phyloP scores from a whole-genome alignment of 2,797 vertebrate genomes.

The Vireo griseus region DNA sequence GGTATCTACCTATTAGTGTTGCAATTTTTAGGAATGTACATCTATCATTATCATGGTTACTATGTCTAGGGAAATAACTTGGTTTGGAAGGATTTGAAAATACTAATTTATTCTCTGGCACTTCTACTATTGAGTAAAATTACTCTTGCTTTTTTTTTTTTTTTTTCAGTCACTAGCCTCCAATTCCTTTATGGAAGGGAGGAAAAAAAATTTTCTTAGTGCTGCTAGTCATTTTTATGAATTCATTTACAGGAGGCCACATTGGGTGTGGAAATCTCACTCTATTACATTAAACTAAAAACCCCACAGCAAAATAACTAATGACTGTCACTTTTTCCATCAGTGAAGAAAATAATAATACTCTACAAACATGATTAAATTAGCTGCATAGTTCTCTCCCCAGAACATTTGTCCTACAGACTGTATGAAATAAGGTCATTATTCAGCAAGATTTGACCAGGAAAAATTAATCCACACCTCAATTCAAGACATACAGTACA shows the following conservation, averaged over 20 bases:
- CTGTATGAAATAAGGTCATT: constrained; percentile 63
- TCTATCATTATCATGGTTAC: constrained; percentile 39
- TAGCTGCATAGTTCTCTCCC: constrained; percentile 46
- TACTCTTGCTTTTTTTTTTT: background rate
- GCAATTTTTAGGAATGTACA: constrained; percentile 48
- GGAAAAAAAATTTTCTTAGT: constrained; percentile 19
- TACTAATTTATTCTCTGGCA: constrained; percentile 58
- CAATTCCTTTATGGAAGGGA: constrained; percentile 45
- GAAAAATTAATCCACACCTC: constrained; percentile 65
- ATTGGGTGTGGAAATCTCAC: constrained; percentile 21
- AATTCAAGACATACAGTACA: constrained; percentile 53
- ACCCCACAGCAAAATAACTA: background rate
- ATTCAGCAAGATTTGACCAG: constrained; percentile 58
- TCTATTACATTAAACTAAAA: constrained; percentile 10
- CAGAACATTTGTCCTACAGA: constrained; percentile 29
- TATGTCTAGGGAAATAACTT: constrained; percentile 52
- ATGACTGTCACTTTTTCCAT: background rate
- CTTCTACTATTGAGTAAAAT: constrained; percentile 46
- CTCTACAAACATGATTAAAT: background rate
- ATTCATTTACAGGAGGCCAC: constrained; percentile 24
- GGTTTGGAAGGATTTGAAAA: constrained; percentile 64
- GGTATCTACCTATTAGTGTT: constrained; percentile 55
- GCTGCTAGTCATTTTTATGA: constrained; percentile 20
- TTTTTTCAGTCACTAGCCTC: constrained; percentile 30
- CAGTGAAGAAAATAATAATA: background rate